Evolutionary conservation across 2,113 vertebrate species (phyloP).

Genomic region (Arvicanthis niloticus): DNA sequence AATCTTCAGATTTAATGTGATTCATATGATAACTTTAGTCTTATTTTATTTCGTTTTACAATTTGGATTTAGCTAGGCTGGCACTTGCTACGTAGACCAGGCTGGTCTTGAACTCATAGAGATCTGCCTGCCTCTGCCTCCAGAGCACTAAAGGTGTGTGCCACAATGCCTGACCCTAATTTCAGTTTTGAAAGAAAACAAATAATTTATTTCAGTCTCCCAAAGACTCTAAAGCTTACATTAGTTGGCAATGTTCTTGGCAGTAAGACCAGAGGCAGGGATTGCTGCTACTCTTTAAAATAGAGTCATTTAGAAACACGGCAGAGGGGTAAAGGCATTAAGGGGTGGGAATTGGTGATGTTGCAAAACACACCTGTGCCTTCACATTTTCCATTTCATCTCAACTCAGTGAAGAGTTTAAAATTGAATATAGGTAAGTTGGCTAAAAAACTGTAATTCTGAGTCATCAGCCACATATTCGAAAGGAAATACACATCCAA

Average conservation of each 20-base stretch:
- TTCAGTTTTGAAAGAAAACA: constrained; percentile 37
- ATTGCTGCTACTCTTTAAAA: background rate
- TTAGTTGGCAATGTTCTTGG: background rate
- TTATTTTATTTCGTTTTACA: background rate
- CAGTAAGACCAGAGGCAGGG: background rate
- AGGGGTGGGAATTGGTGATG: background rate
- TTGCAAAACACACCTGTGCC: background rate
- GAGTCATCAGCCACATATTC: constrained; percentile 56
- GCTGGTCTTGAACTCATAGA: background rate
- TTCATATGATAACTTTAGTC: constrained; percentile 10
- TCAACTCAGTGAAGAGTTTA: constrained; percentile 71
- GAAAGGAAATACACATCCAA: constrained; percentile 66
- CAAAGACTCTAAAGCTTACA: background rate
- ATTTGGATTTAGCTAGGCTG: background rate
- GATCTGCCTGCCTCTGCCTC: background rate
- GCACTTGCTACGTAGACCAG: background rate
- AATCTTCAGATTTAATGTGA: constrained; percentile 26
- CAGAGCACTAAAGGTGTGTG: background rate
- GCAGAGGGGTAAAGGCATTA: background rate
- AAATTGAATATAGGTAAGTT: constrained; percentile 74
- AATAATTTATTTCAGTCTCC: background rate
- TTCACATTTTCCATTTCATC: constrained; percentile 74
- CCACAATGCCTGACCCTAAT: background rate
- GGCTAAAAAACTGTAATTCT: constrained; percentile 74
- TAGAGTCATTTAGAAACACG: background rate